These are phyloP conservation scores for Pycnomerus fuliginosus DNA, from an alignment of 2,888 invertebrate genomes.

Conservation along the genomic window DNA sequence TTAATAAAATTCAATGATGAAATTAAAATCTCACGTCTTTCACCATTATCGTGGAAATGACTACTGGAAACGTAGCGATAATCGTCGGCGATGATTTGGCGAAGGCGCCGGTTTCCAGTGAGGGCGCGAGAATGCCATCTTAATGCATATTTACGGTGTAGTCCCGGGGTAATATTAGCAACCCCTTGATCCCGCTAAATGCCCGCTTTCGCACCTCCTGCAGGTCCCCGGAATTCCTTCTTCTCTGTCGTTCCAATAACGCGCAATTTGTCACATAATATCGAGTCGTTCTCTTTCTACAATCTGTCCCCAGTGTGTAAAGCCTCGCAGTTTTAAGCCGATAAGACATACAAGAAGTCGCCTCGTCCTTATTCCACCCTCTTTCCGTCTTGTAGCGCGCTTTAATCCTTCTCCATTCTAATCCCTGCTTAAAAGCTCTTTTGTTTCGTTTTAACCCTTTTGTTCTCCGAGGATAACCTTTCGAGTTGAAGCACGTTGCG, in stretches of 20 bases:
- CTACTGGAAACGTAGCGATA: no score
- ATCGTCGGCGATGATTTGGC: no score
- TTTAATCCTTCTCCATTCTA: constrained; percentile 44
- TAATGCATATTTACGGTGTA: constrained; percentile 19
- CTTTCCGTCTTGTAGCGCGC: constrained; percentile 17
- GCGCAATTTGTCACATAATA: constrained; percentile 53
- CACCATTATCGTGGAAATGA: no score
- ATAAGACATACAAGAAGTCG: constrained; percentile 19
- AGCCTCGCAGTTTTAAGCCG: constrained; percentile 17
- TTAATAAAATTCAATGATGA: no score
- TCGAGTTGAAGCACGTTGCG: constrained; percentile 29
- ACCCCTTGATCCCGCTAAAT: constrained; percentile 48
- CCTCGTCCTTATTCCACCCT: constrained; percentile 1
- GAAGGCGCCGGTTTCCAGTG: no score
- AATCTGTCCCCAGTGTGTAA: constrained; percentile 6
- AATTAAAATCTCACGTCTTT: no score
- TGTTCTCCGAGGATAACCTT: constrained; percentile 47
- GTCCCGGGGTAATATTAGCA: constrained; percentile 23
- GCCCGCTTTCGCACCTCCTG: constrained; percentile 48
- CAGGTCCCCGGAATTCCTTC: constrained; percentile 21
- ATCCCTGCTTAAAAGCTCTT: constrained; percentile 50
- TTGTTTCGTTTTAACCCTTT: constrained; percentile 52
- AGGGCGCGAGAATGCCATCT: no score
- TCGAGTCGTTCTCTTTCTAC: constrained; percentile 31
- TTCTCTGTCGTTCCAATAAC: constrained; percentile 47